A percentile compares a stretch with the other conserved stretches of the same genome.
phyloP scores from a whole-genome alignment of 2,797 vertebrate genomes.

The Aselliscus stoliczkanus region DNA sequence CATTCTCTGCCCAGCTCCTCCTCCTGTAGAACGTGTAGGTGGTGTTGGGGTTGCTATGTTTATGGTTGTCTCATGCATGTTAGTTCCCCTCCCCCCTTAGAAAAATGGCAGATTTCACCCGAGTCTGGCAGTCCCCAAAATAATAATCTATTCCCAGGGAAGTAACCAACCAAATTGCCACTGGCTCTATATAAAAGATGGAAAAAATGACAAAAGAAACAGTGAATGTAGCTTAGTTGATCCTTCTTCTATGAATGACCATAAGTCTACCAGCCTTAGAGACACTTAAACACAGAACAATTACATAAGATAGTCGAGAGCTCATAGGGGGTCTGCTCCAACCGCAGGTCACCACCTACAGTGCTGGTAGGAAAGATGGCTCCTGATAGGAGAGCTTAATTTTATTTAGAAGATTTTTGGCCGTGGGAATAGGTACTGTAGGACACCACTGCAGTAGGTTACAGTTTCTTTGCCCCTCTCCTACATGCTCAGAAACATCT shows the following conservation, averaged over 20 bases:
- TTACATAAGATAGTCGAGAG: background rate
- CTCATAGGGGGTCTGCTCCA: background rate
- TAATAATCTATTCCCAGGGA: background rate
- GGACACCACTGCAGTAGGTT: background rate
- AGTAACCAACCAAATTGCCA: background rate
- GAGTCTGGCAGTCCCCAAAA: background rate
- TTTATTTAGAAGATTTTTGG: background rate
- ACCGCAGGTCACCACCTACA: background rate
- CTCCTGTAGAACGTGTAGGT: background rate
- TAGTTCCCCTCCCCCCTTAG: background rate
- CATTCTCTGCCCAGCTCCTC: background rate
- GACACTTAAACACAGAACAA: background rate
- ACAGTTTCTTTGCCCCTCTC: background rate
- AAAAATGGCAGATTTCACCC: background rate
- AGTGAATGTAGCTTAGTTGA: background rate
- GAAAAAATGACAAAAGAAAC: background rate
- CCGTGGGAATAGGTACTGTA: background rate
- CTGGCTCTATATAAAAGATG: background rate
- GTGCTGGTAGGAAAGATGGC: background rate
- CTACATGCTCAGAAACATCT: background rate
- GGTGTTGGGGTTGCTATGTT: background rate
- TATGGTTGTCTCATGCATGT: rapidly evolving
- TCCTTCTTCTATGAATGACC: background rate
- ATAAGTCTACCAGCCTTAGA: background rate
- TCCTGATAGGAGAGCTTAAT: background rate